Percentiles rank a stretch among this genome's conserved stretches.
These are phyloP conservation scores for Trachelus stipa DNA, from an alignment of 2,888 invertebrate species.

Conservation along the genomic window DNA sequence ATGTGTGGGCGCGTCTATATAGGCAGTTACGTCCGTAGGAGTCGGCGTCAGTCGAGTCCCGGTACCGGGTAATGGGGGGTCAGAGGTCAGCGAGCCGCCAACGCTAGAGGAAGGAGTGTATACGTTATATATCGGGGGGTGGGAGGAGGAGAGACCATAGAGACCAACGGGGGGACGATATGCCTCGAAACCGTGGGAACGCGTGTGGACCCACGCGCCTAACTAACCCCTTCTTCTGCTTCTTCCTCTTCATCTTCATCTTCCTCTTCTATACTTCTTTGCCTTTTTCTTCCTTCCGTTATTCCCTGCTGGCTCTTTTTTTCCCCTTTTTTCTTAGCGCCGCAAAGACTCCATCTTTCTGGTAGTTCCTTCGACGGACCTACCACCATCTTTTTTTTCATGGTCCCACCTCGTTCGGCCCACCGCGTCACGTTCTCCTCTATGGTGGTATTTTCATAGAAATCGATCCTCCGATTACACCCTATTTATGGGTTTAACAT, in stretches of 20 bases:
- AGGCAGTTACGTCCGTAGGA: conserved; percentile 32
- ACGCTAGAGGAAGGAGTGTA: conserved; percentile 55
- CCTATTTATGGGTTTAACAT: conserved; percentile 1
- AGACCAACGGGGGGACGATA: conserved; percentile 54
- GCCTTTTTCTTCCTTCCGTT: conserved; percentile 15
- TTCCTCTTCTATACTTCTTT: conserved; percentile 21
- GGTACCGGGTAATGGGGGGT: conserved; percentile 64
- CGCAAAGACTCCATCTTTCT: neutral
- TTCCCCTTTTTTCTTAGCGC: neutral
- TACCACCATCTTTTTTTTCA: conserved; percentile 16
- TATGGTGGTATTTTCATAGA: conserved; percentile 10
- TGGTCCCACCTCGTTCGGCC: conserved; percentile 11
- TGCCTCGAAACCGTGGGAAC: conserved; percentile 65
- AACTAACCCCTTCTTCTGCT: conserved; percentile 55
- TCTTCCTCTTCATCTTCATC: conserved; percentile 22
- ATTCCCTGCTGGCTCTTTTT: conserved; percentile 10
- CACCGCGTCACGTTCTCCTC: conserved; percentile 34
- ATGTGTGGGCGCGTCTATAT: conserved; percentile 21
- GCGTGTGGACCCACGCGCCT: conserved; percentile 64
- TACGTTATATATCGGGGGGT: conserved; percentile 40
- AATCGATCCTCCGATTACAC: neutral
- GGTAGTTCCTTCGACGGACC: neutral
- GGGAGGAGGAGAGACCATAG: conserved; percentile 14
- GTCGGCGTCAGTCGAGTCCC: conserved; percentile 63
- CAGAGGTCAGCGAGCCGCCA: conserved; percentile 64